These are phyloP conservation scores for Oncorhynchus nerka DNA, from an alignment of 2,113 vertebrate genomes.

Conservation along the genomic window DNA sequence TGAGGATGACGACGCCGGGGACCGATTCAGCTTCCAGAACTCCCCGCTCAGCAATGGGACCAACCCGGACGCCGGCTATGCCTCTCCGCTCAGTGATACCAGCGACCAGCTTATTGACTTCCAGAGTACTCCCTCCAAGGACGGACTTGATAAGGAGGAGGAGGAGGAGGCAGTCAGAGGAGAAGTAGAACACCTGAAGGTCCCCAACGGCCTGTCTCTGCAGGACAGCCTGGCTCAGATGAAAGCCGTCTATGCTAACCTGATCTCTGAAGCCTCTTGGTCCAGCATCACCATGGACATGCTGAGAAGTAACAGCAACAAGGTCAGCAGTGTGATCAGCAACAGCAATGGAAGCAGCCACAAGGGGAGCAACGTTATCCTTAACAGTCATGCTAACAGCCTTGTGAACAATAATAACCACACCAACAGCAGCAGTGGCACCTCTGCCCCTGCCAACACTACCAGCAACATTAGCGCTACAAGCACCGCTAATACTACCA, in stretches of 20 bases:
- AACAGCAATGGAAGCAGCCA: constrained; percentile 62
- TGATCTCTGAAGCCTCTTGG: constrained; percentile 97
- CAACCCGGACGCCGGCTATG: constrained; percentile 93
- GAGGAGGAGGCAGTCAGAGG: constrained; percentile 82
- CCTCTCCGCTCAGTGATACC: constrained; percentile 92
- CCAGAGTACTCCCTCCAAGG: constrained; percentile 83
- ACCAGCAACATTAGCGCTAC: constrained; percentile 64
- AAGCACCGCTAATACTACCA: constrained; percentile 64
- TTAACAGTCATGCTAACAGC: constrained; percentile 61
- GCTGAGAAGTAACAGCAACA: constrained; percentile 78
- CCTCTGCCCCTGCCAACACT: constrained; percentile 51
- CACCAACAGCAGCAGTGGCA: constrained; percentile 50
- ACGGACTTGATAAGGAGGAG: constrained; percentile 83
- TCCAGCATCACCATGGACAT: constrained; percentile 90
- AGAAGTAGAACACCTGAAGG: constrained; percentile 51
- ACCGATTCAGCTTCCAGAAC: constrained; percentile 90
- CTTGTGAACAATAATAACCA: constrained; percentile 65
- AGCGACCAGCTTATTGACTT: constrained; percentile 90
- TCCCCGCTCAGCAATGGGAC: constrained; percentile 95
- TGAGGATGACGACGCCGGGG: constrained; percentile 86
- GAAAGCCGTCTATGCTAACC: constrained; percentile 97
- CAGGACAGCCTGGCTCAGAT: constrained; percentile 98
- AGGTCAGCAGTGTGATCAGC: constrained; percentile 62
- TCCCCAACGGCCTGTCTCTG: constrained; percentile 81
- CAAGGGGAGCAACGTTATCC: constrained; percentile 77